Evolutionary conservation across 2,113 vertebrate species (phyloP).

Genomic region (Melospiza melodia): DNA sequence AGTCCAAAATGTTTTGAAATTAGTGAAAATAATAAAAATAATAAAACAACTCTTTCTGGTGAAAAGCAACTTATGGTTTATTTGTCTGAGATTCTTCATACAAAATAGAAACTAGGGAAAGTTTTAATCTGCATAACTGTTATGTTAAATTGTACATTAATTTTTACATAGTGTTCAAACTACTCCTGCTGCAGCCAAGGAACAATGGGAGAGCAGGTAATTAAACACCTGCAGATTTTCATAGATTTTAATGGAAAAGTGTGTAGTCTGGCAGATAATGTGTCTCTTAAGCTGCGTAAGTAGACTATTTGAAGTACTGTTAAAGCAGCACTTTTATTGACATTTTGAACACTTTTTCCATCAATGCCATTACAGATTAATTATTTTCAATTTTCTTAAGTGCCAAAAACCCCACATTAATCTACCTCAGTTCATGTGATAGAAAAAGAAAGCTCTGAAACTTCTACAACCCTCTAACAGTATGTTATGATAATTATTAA

Average conservation of each 20-base stretch:
- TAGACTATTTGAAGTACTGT: conserved; percentile 55
- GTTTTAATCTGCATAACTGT: conserved; percentile 38
- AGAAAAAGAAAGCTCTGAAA: conserved; percentile 20
- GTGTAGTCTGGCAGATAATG: conserved; percentile 67
- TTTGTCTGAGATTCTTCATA: background rate
- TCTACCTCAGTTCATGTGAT: conserved; percentile 14
- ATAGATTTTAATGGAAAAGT: conserved; percentile 63
- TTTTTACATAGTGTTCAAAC: conserved; percentile 21
- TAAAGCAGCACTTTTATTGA: conserved; percentile 64
- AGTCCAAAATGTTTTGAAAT: background rate
- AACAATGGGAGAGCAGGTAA: conserved; percentile 61
- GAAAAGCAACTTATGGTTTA: background rate
- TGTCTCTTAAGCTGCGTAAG: conserved; percentile 57
- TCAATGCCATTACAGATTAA: conserved; percentile 69
- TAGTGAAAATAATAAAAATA: conserved; percentile 3
- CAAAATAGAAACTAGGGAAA: conserved; percentile 8
- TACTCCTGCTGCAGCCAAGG: conserved; percentile 26
- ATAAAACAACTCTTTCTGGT: background rate
- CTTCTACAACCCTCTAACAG: background rate
- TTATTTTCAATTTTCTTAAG: conserved; percentile 69
- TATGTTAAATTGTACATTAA: conserved; percentile 23
- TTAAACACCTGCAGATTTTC: conserved; percentile 67
- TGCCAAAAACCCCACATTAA: conserved; percentile 19
- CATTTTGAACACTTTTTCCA: conserved; percentile 63
- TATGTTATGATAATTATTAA: conserved; percentile 7